Evolutionary conservation across 2,797 vertebrate genomes (phyloP).

Genomic region (Urosaurus nigricauda): DNA sequence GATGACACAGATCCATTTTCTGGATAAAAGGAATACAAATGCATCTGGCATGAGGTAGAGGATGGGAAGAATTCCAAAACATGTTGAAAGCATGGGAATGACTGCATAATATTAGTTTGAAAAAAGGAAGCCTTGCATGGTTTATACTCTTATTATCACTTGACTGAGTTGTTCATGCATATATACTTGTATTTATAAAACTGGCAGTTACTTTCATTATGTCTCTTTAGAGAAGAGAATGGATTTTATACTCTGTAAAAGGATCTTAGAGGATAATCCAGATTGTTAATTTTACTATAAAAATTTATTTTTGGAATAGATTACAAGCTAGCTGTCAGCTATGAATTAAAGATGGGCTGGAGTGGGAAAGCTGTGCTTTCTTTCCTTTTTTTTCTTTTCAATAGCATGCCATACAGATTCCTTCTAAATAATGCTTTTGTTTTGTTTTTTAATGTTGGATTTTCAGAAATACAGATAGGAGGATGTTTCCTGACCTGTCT

Average conservation of each 20-base stretch:
- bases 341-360: neutral
- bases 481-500: too few species aligned
- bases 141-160: neutral
- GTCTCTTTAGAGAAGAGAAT: neutral
- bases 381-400: neutral
- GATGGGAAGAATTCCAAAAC: neutral
- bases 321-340: neutral
- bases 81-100: neutral
- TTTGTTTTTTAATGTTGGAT: neutral
- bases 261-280: neutral
- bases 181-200: neutral
- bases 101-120: neutral
- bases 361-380: neutral
- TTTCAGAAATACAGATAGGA: neutral
- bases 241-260: neutral
- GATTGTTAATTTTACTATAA: neutral
- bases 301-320: neutral
- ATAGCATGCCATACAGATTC: neutral
- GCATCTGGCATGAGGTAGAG: neutral
- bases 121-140: neutral
- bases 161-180: too few species aligned
- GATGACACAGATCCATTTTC: neutral
- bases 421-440: neutral
- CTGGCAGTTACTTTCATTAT: neutral
- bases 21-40: slow-evolving; percentile 12